These are phyloP conservation scores for Polietes domitor DNA, from an alignment of 2,888 invertebrate genomes.

Conservation along the genomic window DNA sequence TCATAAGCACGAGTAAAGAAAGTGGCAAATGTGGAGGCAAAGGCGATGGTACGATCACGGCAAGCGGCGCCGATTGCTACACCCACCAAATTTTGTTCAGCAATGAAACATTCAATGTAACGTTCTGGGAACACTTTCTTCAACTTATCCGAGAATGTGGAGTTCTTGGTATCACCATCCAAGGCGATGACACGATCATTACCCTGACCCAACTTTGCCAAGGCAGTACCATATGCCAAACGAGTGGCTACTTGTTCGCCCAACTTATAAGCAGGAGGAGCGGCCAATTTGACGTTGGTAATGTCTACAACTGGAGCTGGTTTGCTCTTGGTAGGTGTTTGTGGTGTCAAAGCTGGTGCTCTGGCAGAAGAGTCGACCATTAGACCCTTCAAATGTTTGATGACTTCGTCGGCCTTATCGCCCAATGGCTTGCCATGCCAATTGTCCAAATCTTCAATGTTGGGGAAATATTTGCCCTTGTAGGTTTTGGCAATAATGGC, in stretches of 20 bases:
- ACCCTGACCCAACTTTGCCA: constrained; percentile 91
- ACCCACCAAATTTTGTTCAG: constrained; percentile 98
- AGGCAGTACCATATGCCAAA: constrained; percentile 95
- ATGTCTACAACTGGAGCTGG: constrained; percentile 90
- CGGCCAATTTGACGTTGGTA: constrained; percentile 86
- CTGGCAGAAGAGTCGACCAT: constrained; percentile 73
- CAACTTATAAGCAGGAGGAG: constrained; percentile 91
- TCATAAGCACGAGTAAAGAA: constrained; percentile 98
- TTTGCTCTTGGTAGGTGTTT: constrained; percentile 84
- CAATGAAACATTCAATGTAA: constrained; percentile 99
- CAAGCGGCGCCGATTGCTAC: constrained; percentile 97
- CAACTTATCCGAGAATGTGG: constrained; percentile 97
- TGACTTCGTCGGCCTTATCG: constrained; percentile 87
- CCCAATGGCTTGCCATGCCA: constrained; percentile 99
- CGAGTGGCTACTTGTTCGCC: constrained; percentile 93
- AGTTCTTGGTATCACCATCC: constrained; percentile 99
- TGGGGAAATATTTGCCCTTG: constrained; percentile 95
- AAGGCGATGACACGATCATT: constrained; percentile 93
- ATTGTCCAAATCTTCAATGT: constrained; percentile 95
- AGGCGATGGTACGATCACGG: constrained; percentile 94
- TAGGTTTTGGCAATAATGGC: constrained; percentile 97
- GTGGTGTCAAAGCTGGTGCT: constrained; percentile 83
- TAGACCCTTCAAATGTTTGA: constrained; percentile 85
- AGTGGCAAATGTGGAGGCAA: constrained; percentile 98
- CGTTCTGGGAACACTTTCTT: constrained; percentile 86